phyloP scores from a whole-genome alignment of 2,797 vertebrate genomes.

The Pseudotriccus pelzelni region DNA sequence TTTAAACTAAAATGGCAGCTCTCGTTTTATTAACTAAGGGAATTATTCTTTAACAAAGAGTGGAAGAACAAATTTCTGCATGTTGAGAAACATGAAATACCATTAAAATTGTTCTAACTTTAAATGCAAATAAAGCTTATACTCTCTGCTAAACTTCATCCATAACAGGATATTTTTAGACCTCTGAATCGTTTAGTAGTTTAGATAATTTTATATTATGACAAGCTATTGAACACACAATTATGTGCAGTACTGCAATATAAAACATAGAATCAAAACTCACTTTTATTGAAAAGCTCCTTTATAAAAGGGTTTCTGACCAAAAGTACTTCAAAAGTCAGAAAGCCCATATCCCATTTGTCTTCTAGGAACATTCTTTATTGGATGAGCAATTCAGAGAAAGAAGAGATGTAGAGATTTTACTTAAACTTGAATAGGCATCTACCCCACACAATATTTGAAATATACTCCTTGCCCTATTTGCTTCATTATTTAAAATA shows the following conservation, averaged over 20 bases:
- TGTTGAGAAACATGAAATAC: neutral
- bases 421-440: neutral
- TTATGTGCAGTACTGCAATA: neutral
- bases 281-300: neutral
- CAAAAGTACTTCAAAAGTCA: neutral
- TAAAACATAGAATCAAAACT: neutral
- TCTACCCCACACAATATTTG: neutral
- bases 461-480: neutral
- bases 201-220: conserved; percentile 20
- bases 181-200: conserved; percentile 25
- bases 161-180: neutral
- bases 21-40: neutral
- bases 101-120: neutral
- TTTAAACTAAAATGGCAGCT: neutral
- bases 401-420: neutral
- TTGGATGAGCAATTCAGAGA: neutral
- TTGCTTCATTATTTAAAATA: neutral
- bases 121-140: conserved; percentile 2
- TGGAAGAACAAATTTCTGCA: neutral
- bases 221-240: conserved; percentile 10
- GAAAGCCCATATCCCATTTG: neutral
- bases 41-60: neutral
- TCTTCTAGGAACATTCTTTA: neutral
- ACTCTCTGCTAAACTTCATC: neutral
- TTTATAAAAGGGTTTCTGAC: neutral